Conservation (phyloP, 2,888 invertebrate species). For the Ellobium chinense region DNA sequence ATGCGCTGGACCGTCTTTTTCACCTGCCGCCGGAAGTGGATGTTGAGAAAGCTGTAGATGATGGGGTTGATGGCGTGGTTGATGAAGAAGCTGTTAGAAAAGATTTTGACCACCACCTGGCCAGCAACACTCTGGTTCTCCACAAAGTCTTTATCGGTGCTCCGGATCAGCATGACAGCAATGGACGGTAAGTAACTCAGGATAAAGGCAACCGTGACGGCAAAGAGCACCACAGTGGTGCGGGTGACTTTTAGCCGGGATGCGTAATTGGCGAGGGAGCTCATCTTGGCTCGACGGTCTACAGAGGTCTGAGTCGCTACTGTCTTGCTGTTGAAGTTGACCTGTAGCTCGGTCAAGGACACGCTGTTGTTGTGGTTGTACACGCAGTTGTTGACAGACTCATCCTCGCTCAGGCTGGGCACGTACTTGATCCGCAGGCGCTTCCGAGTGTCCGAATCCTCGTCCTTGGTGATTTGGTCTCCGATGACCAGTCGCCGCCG, state of each 20-base stretch:
- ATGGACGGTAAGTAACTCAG: slow-evolving; percentile 56
- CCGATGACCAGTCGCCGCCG: slow-evolving; percentile 53
- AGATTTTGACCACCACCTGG: slow-evolving; percentile 52
- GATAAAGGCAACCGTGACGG: slow-evolving; percentile 58
- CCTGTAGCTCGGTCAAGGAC: slow-evolving; percentile 16
- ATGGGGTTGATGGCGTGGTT: slow-evolving; percentile 61
- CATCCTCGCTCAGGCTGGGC: slow-evolving; percentile 62
- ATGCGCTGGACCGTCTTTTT: slow-evolving; percentile 51
- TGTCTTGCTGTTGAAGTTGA: not conserved
- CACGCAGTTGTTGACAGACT: slow-evolving; percentile 45
- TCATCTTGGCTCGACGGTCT: slow-evolving; percentile 46
- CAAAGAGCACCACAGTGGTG: slow-evolving; percentile 58
- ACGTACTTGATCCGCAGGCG: slow-evolving; percentile 51
- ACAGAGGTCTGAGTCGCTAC: slow-evolving; percentile 6
- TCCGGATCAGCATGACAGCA: slow-evolving; percentile 52
- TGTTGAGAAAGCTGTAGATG: slow-evolving; percentile 60
- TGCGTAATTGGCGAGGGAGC: slow-evolving; percentile 47
- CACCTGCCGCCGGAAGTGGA: slow-evolving; percentile 58
- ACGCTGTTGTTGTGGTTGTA: slow-evolving; percentile 16
- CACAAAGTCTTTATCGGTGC: slow-evolving; percentile 48
- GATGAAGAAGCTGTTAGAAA: slow-evolving; percentile 58
- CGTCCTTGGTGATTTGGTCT: slow-evolving; percentile 47
- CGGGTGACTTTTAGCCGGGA: slow-evolving; percentile 55
- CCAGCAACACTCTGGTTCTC: slow-evolving; percentile 43
- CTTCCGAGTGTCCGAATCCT: slow-evolving; percentile 23